Base-by-base conservation (phyloP, 1,140 invertebrate species). In the Microplitis demolitor region DNA sequence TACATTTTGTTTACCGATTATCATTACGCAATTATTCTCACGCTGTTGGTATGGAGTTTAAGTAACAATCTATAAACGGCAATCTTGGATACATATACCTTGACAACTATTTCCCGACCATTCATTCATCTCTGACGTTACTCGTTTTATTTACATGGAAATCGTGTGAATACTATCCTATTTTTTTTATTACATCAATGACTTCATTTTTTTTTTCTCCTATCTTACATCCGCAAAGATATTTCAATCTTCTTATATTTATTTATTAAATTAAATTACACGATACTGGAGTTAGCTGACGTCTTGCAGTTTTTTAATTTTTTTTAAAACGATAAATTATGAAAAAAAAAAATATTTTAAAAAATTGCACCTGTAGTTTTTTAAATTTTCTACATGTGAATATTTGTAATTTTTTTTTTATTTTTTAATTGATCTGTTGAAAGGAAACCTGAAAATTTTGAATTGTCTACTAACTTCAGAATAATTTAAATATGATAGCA, bases 1-100 rank as follows among this genome's bases (percentile, higher is more conserved):
- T 71, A 71, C 62, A 71, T 71, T 71, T 66, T 71, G 62, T 50
- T 64, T 61, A 63, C 62, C 60, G 62, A 71, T 71, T 71, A 71
- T 37, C 62, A 51, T 71, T 71, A 63, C 69, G 69, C 51, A 71
- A 71, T 71, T 64, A 71, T 64, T 71, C 69, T 61, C 69, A 71
- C 69, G 69, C 69, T 64, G 51, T 33, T 33, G 53, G 50, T 64
- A 64, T 66, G 67, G 11, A 45, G 39, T 45, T 69, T 61, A 34
- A 54, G 58, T 16, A 13, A 34, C 62, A 64, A 71, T 71, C 69
- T 71, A 56, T n/a, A 64, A 35, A 31, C 61, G 34, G 50, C 31
- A 54, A 71, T 71, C 61, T 16, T 58, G 16, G 14, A 24, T 71
- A 8, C 14, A 71, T 54, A 39, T 56, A 62, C 51, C 68, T 60